phyloP scores from a whole-genome alignment of 2,113 vertebrate species.

The Pelodiscus sinensis region DNA sequence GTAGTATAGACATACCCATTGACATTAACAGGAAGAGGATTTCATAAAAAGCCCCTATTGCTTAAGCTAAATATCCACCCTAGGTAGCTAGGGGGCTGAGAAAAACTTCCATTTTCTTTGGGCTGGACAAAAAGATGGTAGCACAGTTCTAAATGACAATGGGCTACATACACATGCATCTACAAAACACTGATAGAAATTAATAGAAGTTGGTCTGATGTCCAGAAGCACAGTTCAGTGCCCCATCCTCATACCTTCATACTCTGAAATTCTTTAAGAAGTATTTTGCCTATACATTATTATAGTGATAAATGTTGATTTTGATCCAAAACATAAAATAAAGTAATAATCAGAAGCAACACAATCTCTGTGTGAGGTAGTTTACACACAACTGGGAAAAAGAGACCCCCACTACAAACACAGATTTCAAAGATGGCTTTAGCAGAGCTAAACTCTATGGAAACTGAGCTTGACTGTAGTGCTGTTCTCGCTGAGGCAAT shows the following conservation, averaged over 20 bases:
- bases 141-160: background rate
- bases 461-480: background rate
- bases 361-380: background rate
- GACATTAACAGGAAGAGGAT: background rate
- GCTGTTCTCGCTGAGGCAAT: background rate
- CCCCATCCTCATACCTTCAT: background rate
- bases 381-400: background rate
- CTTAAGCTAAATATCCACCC: background rate
- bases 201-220: background rate
- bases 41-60: background rate
- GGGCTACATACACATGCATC: rapidly evolving
- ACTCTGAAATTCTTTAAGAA: background rate
- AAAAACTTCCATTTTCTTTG: background rate
- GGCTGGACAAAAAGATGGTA: background rate
- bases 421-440: background rate
- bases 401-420: background rate
- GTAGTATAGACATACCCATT: too few relatives aligned
- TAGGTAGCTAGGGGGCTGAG: background rate
- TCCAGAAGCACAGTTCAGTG: background rate
- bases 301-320: background rate
- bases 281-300: background rate
- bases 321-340: background rate
- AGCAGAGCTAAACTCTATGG: background rate
- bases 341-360: background rate
- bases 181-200: background rate